phyloP scores from a whole-genome alignment of 2,888 invertebrate species.

The Macaria notata region DNA sequence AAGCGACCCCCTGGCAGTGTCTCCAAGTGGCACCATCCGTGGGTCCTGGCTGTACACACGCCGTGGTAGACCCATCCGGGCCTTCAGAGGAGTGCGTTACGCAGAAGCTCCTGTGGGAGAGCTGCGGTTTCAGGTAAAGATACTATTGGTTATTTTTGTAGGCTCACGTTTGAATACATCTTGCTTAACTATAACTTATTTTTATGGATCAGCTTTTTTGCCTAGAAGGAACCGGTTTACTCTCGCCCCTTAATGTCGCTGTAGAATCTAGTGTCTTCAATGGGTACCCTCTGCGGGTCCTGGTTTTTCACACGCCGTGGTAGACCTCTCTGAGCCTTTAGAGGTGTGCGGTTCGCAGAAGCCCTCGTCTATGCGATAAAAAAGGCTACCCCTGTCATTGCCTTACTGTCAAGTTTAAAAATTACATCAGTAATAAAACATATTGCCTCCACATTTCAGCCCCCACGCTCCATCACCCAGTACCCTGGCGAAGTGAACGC shows the following conservation, averaged over 20 bases:
- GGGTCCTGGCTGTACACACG: constrained; percentile 63
- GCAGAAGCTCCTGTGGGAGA: constrained; percentile 64
- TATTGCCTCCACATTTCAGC: constrained; percentile 45
- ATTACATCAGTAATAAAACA: too few relatives aligned
- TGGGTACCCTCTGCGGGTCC: constrained; percentile 62
- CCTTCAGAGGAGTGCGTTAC: constrained; percentile 71
- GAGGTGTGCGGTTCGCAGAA: constrained; percentile 69
- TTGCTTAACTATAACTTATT: too few relatives aligned
- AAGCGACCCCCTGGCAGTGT: constrained; percentile 23
- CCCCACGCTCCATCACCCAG: constrained; percentile 69
- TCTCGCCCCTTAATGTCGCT: too few relatives aligned
- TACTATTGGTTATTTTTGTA: too few relatives aligned
- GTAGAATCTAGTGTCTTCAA: too few relatives aligned
- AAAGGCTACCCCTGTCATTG: too few relatives aligned
- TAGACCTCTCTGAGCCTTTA: constrained; percentile 61
- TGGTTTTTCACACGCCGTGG: constrained; percentile 59
- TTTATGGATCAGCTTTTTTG: too few relatives aligned
- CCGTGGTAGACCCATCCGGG: constrained; percentile 55
- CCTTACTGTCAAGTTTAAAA: too few relatives aligned
- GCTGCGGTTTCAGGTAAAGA: constrained; percentile 66
- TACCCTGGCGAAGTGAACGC: constrained; percentile 81
- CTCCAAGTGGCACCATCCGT: constrained; percentile 54
- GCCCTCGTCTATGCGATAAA: too few relatives aligned
- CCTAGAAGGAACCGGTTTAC: too few relatives aligned
- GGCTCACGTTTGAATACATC: too few relatives aligned